A percentile compares a stretch with the other conserved stretches of the same genome.
Evolutionary conservation across 2,797 vertebrate species (phyloP).

Genomic region (Labeo calbasu): DNA sequence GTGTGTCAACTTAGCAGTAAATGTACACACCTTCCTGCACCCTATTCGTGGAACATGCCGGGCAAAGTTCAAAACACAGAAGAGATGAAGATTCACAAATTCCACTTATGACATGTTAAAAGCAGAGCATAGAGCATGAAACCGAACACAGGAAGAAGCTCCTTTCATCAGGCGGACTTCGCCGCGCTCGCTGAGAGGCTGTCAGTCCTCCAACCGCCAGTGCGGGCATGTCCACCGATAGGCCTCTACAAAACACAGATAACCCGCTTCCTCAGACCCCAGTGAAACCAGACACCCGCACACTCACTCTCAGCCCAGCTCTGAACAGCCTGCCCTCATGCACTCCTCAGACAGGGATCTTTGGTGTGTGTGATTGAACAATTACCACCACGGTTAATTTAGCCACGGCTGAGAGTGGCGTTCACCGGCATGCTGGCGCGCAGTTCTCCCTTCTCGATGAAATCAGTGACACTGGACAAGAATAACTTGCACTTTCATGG

Average conservation of each 20-base stretch:
- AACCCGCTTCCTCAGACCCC: constrained; percentile 51
- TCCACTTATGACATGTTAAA: constrained; percentile 53
- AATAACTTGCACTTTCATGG: constrained; percentile 81
- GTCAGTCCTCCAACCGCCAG: constrained; percentile 68
- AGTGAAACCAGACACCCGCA: constrained; percentile 73
- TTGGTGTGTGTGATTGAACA: constrained; percentile 74
- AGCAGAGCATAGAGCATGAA: constrained; percentile 40
- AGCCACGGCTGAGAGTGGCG: constrained; percentile 57
- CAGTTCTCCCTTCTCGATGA: constrained; percentile 66
- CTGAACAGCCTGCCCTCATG: constrained; percentile 66
- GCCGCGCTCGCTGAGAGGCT: constrained; percentile 50
- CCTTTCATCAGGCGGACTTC: constrained; percentile 57
- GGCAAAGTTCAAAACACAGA: background rate
- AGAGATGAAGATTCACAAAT: constrained; percentile 12
- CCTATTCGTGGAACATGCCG: background rate
- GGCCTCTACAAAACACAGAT: constrained; percentile 41
- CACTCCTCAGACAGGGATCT: constrained; percentile 65
- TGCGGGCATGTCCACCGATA: constrained; percentile 69
- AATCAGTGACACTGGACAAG: constrained; percentile 70
- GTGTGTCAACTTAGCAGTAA: background rate
- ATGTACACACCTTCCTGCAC: too few species aligned
- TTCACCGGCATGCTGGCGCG: constrained; percentile 63
- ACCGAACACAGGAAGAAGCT: constrained; percentile 33
- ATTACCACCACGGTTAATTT: constrained; percentile 79
- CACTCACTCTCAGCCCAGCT: constrained; percentile 38